Evolutionary conservation across 2,797 vertebrate genomes (phyloP).

Genomic region (Chaunax sp.): DNA sequence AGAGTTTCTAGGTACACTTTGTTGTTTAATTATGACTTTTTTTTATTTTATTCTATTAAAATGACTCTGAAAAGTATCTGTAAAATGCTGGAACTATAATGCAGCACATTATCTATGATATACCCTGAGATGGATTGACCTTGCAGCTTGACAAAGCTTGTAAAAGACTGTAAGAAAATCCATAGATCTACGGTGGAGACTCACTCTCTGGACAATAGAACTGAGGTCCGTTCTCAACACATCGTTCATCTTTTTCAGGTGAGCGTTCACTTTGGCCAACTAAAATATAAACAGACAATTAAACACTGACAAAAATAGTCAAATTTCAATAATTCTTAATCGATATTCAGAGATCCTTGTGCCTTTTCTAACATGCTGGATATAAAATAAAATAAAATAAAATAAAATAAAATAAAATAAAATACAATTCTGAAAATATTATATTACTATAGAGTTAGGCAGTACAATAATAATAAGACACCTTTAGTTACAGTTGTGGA

Average conservation of each 20-base stretch:
- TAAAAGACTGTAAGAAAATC: not conserved
- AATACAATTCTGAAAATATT: too few species aligned
- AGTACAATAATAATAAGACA: too few species aligned
- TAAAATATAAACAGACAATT: conserved; percentile 65
- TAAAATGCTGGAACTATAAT: too few species aligned
- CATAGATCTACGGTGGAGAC: not conserved
- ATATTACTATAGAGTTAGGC: too few species aligned
- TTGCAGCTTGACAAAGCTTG: too few species aligned
- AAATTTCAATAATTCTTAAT: not conserved
- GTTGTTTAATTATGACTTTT: not conserved
- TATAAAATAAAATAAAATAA: too few species aligned
- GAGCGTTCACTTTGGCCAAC: conserved; percentile 83
- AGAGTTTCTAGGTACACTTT: not conserved
- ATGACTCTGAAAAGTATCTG: too few species aligned
- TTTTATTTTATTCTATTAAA: too few species aligned
- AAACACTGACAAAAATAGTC: not conserved
- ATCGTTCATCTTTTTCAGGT: conserved; percentile 85
- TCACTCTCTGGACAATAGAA: conserved; percentile 87
- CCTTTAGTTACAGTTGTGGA: too few species aligned
- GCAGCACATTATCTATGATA: too few species aligned
- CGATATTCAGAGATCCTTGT: not conserved
- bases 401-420: too few species aligned
- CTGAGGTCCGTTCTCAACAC: conserved; percentile 89
- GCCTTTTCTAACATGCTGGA: not conserved
- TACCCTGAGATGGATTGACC: too few species aligned